These are phyloP conservation scores for Gymnorhina tibicen DNA, from an alignment of 2,113 vertebrate genomes.

Conservation along the genomic window DNA sequence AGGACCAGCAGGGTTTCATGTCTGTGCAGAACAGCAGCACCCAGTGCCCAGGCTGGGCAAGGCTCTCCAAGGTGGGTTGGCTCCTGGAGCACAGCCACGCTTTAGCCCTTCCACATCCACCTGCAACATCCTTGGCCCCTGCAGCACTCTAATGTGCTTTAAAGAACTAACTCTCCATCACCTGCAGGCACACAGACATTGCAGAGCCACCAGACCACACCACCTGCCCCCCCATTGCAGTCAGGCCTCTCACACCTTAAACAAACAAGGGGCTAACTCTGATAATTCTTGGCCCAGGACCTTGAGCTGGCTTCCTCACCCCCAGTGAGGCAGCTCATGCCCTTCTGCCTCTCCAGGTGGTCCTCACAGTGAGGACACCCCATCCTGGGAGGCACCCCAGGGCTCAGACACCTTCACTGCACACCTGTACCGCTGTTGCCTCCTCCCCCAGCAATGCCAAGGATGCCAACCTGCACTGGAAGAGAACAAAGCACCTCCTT, in stretches of 20 bases:
- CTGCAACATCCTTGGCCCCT: neutral
- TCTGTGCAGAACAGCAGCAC: neutral
- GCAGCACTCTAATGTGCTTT: fast-evolving
- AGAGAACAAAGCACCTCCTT: neutral
- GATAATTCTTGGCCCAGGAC: fast-evolving
- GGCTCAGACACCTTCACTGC: neutral
- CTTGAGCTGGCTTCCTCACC: fast-evolving
- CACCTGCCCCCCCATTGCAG: no score
- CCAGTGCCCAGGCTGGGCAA: fast-evolving
- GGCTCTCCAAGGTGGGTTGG: neutral
- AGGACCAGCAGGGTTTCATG: neutral
- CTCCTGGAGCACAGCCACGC: neutral
- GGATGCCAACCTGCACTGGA: fast-evolving
- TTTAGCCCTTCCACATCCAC: neutral
- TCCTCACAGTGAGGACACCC: neutral
- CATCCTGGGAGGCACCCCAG: fast-evolving
- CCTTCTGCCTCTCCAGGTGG: neutral
- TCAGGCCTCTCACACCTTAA: fast-evolving
- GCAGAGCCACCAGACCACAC: neutral
- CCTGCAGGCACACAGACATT: neutral
- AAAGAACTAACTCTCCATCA: no score
- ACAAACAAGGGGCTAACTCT: neutral
- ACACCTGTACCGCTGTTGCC: neutral
- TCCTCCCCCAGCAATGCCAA: fast-evolving
- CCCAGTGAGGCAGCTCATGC: fast-evolving